A percentile compares a stretch with the other conserved stretches of the same genome.
These are phyloP conservation scores for Andrena hattorfiana DNA, from an alignment of 2,888 invertebrate genomes.

Conservation along the genomic window DNA sequence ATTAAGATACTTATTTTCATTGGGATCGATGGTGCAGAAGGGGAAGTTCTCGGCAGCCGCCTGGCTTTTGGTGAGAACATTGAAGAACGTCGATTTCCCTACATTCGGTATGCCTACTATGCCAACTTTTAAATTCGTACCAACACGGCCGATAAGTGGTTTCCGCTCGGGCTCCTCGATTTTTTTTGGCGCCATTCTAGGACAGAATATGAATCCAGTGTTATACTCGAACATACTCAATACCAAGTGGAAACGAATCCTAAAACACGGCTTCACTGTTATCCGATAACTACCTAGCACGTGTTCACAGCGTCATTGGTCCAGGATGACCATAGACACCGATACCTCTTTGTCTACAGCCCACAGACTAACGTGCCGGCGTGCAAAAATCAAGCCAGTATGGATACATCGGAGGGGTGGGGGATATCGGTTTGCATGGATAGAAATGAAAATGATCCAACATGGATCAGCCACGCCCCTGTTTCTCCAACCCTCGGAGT, in stretches of 20 bases:
- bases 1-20: slow-evolving; percentile 97
- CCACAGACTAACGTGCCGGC: background rate
- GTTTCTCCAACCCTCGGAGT: slow-evolving; percentile 55
- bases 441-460: slow-evolving; percentile 77
- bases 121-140: slow-evolving; percentile 98
- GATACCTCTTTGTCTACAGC: background rate
- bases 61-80: slow-evolving; percentile 98
- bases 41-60: slow-evolving; percentile 99
- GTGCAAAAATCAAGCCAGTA: slow-evolving; percentile 26
- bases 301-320: background rate
- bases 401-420: background rate
- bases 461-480: slow-evolving; percentile 65
- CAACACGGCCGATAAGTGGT: slow-evolving; percentile 96
- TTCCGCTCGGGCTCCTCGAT: slow-evolving; percentile 95
- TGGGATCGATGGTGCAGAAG: slow-evolving; percentile 99
- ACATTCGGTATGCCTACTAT: slow-evolving; percentile 99
- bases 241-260: background rate
- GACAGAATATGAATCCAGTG: slow-evolving; percentile 34
- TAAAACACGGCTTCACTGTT: background rate
- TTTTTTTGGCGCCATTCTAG: slow-evolving; percentile 94
- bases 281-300: background rate
- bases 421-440: slow-evolving; percentile 67
- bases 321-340: background rate
- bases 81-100: slow-evolving; percentile 99
- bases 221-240: background rate